Base-by-base conservation (phyloP, 2,113 vertebrate genomes). In the Eupsittula cactorum region DNA sequence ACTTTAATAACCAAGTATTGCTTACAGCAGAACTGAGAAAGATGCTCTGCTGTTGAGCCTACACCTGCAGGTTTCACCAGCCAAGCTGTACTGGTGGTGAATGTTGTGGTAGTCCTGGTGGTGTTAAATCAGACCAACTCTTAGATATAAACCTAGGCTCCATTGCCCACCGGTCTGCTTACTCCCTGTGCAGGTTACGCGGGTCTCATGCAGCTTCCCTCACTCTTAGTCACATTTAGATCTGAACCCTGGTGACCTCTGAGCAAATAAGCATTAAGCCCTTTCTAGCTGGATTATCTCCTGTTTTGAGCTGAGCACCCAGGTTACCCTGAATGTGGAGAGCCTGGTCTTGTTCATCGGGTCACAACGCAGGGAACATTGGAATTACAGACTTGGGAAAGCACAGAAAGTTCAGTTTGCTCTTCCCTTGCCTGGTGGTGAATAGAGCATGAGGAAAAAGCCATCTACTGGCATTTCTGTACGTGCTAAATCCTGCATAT, bases 271-370 rank as follows among this genome's bases (percentile, higher is more conserved):
- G 14, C 23, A 2, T 86, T 86, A 82, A 86, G 60, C 88, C 37
- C 88, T 86, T 86, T 81, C 44, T 81, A 86, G 46, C 12, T 81
- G 90, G 92, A 86, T 96, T 90, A 94, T 86, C 82, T 90, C 85
- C 68, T 68, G 16, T 92, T 90, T 68, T 64, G 44, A 60, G 33
- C 79, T 86, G 78, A 95, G 90, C 50, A 35, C 16, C 29, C 33
- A 16, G 24, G 31, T 90, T 74, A 67, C 53, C 68, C 55, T 1
- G 0, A 74, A 85, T 25, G 52, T 0, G 0, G n/a, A 89, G n/a
- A 77, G 53, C 53, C 70, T 73, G 6, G 21, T 79, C 89, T 73
- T 80, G 39, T 87, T 87, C 4, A 0, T 89, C 27, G 79, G 75
- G 92, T 74, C 7, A 8, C 84, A 82, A 50, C 23, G 13, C 37